These are phyloP conservation scores for Paratilapia polleni DNA, from an alignment of 2,113 vertebrate genomes.

Conservation along the genomic window DNA sequence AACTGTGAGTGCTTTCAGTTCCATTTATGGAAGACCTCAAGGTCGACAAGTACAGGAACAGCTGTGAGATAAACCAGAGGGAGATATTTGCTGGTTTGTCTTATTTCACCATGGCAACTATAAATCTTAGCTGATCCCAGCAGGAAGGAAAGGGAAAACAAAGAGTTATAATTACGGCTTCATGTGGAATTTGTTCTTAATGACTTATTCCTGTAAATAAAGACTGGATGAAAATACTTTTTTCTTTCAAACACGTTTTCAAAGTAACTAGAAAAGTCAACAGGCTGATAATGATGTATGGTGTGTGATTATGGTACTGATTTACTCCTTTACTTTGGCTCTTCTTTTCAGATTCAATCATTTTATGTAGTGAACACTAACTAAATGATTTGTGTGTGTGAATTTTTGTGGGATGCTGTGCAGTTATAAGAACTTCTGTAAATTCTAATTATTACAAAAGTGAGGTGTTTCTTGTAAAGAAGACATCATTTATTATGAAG, in stretches of 20 bases:
- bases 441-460: background rate
- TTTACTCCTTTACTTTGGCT: slow-evolving; percentile 4
- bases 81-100: slow-evolving; percentile 62
- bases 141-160: slow-evolving; percentile 62
- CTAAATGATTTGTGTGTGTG: slow-evolving; percentile 15
- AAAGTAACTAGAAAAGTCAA: slow-evolving; percentile 40
- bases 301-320: slow-evolving; percentile 2
- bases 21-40: slow-evolving; percentile 68
- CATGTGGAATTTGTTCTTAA: slow-evolving; percentile 63
- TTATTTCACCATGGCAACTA: slow-evolving; percentile 71
- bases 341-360: slow-evolving; percentile 3
- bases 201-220: slow-evolving; percentile 56
- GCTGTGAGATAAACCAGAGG: slow-evolving; percentile 63
- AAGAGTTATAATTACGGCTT: slow-evolving; percentile 69
- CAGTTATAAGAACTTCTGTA: background rate
- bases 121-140: slow-evolving; percentile 59
- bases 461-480: background rate
- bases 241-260: slow-evolving; percentile 42
- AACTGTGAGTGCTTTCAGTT: slow-evolving; percentile 58
- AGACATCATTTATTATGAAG: background rate
- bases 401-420: slow-evolving; percentile 9
- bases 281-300: slow-evolving; percentile 16
- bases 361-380: slow-evolving; percentile 17
- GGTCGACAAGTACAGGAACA: slow-evolving; percentile 66
- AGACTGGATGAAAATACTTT: slow-evolving; percentile 49